Base-by-base conservation (phyloP, 2,797 vertebrate species). In the Thripadectes ignobilis region DNA sequence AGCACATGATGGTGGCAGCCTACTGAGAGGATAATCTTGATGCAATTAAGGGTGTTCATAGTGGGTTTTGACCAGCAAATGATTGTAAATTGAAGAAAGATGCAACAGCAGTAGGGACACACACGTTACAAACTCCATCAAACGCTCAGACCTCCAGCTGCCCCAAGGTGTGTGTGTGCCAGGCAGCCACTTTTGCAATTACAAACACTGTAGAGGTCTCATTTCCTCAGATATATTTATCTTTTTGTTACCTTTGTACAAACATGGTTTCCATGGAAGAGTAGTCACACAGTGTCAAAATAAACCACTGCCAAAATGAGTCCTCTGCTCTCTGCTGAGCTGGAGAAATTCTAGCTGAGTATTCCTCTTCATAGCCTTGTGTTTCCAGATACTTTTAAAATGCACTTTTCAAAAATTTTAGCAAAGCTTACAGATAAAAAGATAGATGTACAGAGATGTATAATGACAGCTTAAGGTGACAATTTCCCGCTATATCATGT, bases 21-120 rank as follows among this genome's bases (percentile, higher is more conserved):
- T 98, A 95, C 97, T 97, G 98, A 98, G 97, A 98, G 97, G 97
- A 97, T 98, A 98, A 98, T 98, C 92, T 91, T 97, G 98, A 97
- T 97, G 97, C 94, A 96, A 84, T 98, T 96, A 93, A 94, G 96
- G 96, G 71, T 94, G 75, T 93, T 97, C 95, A 48, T 88, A 95
- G 96, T 97, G 96, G 93, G 95, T 97, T 97, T 82, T 95, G 97
- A 97, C 96, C 55, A 95, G 94, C 97, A 96, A 97, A 96, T 96
- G 94, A 97, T 97, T 98, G 78, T 96, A 90, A 97, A 92, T 94
- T 96, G 90, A 97, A 97, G 57, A 95, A 88, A 89, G 75, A 95
- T 83, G 79, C 90, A 92, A 63, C 72, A 95, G 92, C 79, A 95
- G 27, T 65, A 65, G 91, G 82, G 77, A 43, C 65, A 32, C 57